Evolutionary conservation across 2,113 vertebrate genomes (phyloP).

Genomic region (Bubo bubo): DNA sequence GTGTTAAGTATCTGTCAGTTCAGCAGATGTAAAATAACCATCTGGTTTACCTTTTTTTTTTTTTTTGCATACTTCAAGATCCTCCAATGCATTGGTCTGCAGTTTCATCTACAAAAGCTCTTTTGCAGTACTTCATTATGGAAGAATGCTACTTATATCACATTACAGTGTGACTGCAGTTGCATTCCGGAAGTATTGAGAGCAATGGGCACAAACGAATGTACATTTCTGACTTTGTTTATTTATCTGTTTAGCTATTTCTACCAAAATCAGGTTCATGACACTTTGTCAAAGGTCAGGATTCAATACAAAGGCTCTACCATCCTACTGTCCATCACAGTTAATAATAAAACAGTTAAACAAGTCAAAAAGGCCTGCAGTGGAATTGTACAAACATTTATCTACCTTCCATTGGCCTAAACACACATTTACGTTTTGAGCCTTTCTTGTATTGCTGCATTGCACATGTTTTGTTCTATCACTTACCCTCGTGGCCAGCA

Average conservation of each 20-base stretch:
- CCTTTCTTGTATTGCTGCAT: background rate
- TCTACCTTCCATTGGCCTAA: background rate
- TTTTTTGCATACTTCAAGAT: background rate
- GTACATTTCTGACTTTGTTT: background rate
- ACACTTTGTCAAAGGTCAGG: background rate
- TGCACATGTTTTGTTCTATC: background rate
- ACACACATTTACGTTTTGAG: background rate
- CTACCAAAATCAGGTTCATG: background rate
- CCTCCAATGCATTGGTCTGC: background rate
- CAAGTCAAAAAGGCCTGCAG: background rate
- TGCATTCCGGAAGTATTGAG: background rate
- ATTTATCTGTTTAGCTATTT: background rate
- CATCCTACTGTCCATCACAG: background rate
- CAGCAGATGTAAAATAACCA: background rate
- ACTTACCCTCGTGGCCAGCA: background rate
- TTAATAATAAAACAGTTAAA: constrained; percentile 1
- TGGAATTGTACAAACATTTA: background rate
- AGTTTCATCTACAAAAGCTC: background rate
- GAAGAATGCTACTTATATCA: background rate
- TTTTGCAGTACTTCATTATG: background rate
- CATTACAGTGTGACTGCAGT: background rate
- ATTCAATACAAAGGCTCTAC: background rate
- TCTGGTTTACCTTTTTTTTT: background rate
- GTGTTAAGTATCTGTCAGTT: background rate
- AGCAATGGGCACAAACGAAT: background rate